Evolutionary conservation across 2,113 vertebrate genomes (phyloP).

Genomic region (Edolisoma coerulescens): DNA sequence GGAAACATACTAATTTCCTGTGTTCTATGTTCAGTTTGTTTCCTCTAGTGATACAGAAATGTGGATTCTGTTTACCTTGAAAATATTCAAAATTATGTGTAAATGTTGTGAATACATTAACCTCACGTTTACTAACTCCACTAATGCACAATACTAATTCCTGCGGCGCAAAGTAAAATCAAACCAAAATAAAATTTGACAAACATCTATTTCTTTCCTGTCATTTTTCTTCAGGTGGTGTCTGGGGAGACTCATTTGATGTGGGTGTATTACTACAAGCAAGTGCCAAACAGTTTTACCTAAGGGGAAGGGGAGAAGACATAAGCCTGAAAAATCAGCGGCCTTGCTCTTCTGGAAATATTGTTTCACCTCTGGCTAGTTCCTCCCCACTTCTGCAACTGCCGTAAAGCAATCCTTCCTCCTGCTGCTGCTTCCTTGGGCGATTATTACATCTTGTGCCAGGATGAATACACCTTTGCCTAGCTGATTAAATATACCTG

Average conservation of each 20-base stretch:
- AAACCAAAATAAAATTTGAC: neutral
- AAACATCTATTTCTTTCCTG: neutral
- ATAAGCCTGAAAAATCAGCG: neutral
- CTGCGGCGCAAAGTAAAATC: neutral
- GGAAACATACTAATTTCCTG: slow-evolving; percentile 28
- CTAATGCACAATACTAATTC: neutral
- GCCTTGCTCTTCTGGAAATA: neutral
- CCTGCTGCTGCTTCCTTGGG: neutral
- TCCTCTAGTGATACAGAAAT: neutral
- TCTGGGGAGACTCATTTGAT: neutral
- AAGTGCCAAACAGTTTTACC: neutral
- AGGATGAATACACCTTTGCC: neutral
- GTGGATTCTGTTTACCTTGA: neutral
- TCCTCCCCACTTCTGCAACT: neutral
- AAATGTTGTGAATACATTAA: neutral
- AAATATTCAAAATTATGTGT: neutral
- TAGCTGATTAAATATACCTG: neutral
- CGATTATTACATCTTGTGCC: neutral
- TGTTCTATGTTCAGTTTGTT: neutral
- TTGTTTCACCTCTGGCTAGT: neutral
- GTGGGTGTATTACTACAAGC: neutral
- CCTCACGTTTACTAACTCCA: neutral
- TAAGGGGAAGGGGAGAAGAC: neutral
- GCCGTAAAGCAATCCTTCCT: neutral
- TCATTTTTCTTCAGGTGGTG: neutral